phyloP scores from a whole-genome alignment of 64 coral and sea anemone species.

The Exaiptasia diaphana region DNA sequence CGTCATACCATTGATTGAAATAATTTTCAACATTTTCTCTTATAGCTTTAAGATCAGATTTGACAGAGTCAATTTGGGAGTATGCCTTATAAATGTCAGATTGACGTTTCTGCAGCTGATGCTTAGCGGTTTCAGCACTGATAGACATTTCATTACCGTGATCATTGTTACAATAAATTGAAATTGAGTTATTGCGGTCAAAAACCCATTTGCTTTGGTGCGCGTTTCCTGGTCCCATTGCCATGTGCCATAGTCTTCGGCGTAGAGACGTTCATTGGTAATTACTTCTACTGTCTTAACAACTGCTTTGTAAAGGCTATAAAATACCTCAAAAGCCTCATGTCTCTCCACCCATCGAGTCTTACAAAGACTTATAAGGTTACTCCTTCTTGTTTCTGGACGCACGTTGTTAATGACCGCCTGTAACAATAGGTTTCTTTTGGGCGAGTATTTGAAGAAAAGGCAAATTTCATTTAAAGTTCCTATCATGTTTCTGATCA shows the following conservation, averaged over 20 bases:
- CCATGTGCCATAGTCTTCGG: conserved; percentile 20
- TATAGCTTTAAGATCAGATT: conserved; percentile 24
- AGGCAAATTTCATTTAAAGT: conserved; percentile 5
- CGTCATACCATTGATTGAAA: conserved; percentile 19
- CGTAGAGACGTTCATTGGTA: conserved; percentile 4
- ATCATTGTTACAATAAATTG: conserved; percentile 50
- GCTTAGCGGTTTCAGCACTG: conserved; percentile 42
- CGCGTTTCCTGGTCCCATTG: conserved; percentile 12
- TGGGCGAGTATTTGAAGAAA: conserved; percentile 38
- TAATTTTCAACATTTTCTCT: conserved; percentile 12
- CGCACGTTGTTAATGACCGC: conserved; percentile 18
- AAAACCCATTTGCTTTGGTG: conserved; percentile 30
- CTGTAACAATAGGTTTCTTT: conserved; percentile 20
- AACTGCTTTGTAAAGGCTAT: conserved; percentile 6
- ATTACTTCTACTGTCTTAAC: conserved; percentile 26
- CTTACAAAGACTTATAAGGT: conserved; percentile 16
- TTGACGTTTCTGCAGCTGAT: conserved; percentile 46
- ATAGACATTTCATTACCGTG: conserved; percentile 50
- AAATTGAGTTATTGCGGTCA: conserved; percentile 33
- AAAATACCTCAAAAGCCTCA: conserved; percentile 30
- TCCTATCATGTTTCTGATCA: conserved; percentile 43
- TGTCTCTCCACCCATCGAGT: conserved; percentile 50
- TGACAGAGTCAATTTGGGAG: conserved; percentile 20
- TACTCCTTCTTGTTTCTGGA: background rate
- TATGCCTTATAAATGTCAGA: conserved; percentile 39